These are phyloP conservation scores for Fukomys damarensis DNA, from an alignment of 2,113 vertebrate genomes.

Conservation along the genomic window DNA sequence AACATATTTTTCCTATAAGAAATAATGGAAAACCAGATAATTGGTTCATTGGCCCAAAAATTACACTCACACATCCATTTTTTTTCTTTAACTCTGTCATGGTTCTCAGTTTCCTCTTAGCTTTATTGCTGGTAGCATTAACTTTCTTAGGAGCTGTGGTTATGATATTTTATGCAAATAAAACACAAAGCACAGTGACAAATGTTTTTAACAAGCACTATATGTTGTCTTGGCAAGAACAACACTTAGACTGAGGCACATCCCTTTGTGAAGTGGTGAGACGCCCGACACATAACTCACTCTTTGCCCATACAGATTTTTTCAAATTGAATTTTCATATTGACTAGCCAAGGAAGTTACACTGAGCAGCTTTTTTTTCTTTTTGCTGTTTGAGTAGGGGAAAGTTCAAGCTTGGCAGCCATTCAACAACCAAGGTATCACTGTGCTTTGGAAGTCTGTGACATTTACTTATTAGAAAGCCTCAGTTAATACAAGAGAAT, in stretches of 20 bases:
- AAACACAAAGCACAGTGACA: not conserved
- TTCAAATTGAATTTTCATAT: not conserved
- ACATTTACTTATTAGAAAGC: constrained; percentile 40
- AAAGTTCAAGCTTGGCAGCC: not conserved
- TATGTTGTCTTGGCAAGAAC: not conserved
- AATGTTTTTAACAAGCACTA: not conserved
- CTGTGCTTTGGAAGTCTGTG: constrained; percentile 28
- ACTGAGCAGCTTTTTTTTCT: not conserved
- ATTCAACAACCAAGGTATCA: not conserved
- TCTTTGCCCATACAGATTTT: not conserved
- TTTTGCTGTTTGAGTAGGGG: not conserved
- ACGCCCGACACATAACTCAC: not conserved
- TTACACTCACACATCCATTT: not conserved
- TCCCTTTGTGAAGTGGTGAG: not conserved
- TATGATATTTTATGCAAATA: not conserved
- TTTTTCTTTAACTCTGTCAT: not conserved
- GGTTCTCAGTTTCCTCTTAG: not conserved
- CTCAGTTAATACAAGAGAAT: not conserved
- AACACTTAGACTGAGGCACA: too few species aligned
- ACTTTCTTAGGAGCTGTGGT: not conserved
- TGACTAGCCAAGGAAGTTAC: not conserved
- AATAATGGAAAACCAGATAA: not conserved
- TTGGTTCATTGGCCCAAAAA: not conserved
- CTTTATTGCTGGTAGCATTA: not conserved
- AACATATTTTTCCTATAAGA: not conserved